Conservation (phyloP, 2,888 invertebrate species). For the Andricus curvator region DNA sequence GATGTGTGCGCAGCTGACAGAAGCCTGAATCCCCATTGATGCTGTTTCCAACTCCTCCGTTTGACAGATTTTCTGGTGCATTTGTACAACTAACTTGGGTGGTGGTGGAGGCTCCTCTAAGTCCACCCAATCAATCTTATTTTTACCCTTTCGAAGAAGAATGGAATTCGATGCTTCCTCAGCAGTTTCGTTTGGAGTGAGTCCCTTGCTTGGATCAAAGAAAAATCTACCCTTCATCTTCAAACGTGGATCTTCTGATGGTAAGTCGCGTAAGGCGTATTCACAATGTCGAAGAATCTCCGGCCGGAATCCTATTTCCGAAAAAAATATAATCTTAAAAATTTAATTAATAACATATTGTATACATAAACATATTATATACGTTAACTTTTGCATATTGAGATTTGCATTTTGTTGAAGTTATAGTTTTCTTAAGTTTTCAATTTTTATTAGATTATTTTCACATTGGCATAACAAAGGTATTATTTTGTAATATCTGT, state of each 20-base stretch:
- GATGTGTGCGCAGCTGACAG: constrained; percentile 57
- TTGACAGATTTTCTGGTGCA: constrained; percentile 74
- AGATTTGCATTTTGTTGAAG: too few relatives aligned
- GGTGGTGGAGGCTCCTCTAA: constrained; percentile 56
- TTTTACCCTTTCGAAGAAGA: constrained; percentile 67
- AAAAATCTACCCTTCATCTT: constrained; percentile 76
- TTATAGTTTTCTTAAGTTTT: too few relatives aligned
- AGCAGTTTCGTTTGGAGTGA: constrained; percentile 52
- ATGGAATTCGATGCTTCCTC: constrained; percentile 70
- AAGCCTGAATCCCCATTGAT: constrained; percentile 58
- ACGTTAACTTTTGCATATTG: too few relatives aligned
- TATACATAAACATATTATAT: not conserved
- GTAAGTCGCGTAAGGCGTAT: constrained; percentile 72
- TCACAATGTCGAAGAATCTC: constrained; percentile 75
- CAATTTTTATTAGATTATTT: too few relatives aligned
- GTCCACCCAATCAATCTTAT: constrained; percentile 71
- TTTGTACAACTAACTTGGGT: constrained; percentile 55
- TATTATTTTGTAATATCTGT: too few relatives aligned
- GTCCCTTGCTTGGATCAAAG: constrained; percentile 66
- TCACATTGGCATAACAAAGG: too few relatives aligned
- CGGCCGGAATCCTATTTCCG: constrained; percentile 72
- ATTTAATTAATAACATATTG: not conserved
- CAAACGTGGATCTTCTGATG: constrained; percentile 73
- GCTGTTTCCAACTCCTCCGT: constrained; percentile 67
- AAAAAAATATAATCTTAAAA: constrained; percentile 43